Base-by-base conservation (phyloP, 2,888 invertebrate genomes). In the Dicranocentrus wangi region DNA sequence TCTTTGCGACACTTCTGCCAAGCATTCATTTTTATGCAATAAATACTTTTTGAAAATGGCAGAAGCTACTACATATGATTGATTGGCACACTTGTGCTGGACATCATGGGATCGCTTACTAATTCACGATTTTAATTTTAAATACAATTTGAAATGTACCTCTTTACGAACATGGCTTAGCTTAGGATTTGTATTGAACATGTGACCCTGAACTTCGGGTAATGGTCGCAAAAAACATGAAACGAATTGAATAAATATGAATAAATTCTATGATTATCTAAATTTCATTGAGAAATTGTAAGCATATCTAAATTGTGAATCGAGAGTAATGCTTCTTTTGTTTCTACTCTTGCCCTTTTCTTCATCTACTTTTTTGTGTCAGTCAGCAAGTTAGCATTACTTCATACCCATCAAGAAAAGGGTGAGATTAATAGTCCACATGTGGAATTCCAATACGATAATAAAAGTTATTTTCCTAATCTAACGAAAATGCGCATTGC, bases 291-390 rank as follows among this genome's bases (percentile, higher is more conserved):
- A 66, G 23, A 47, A 43, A 66, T 43, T n/a, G n/a, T n/a, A 47
- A 10, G 47, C 69, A 70, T 77, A 77, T 77, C 77, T 77, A 77
- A 77, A 77, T 70, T 77, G 63, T 61, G 63, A 69, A 77, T 77
- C 77, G 47, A 21, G 1, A 28, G 47, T 61, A 63, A 70, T 70
- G 42, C 60, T 69, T 65, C 47, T 76, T 75, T 19, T n/a, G 1
- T 32, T 23, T 10, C 55, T 15, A 43, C 21, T 61, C n/a, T 63
- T 63, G 51, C 43, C 58, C 7, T 17, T 28, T 66, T 66, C 39
- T 25, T n/a, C 51, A 21, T 66, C 43, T n/a, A n/a, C n/a, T 39
- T 43, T 21, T 39, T 28, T 32, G 15, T 77, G 76, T 77, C 32
- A 63, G 27, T 39, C 51, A 42, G 15, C n/a, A 58, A 53, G 55